phyloP scores from a whole-genome alignment of 2,888 invertebrate species.

The Drosophila differens region DNA sequence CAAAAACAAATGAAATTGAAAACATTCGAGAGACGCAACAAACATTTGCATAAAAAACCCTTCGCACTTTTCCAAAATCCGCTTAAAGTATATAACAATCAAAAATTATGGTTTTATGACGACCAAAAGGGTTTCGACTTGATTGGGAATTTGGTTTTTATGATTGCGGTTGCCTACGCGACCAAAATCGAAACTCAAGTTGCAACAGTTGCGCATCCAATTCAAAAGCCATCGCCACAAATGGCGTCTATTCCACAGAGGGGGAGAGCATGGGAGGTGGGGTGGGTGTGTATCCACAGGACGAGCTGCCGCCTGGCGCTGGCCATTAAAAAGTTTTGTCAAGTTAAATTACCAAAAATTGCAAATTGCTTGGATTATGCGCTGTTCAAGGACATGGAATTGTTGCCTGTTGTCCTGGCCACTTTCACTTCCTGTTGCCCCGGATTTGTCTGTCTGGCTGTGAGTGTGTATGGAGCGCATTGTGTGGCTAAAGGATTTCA shows the following conservation, averaged over 20 bases:
- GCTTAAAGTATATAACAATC: constrained; percentile 74
- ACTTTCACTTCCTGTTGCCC: constrained; percentile 74
- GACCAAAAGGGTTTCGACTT: constrained; percentile 41
- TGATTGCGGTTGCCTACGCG: constrained; percentile 9
- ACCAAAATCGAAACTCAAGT: constrained; percentile 32
- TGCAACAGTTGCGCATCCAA: constrained; percentile 76
- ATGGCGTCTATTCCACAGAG: constrained; percentile 45
- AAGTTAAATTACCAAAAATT: constrained; percentile 84
- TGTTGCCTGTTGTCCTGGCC: constrained; percentile 45
- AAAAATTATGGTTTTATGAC: constrained; percentile 71
- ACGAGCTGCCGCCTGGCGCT: constrained; percentile 44
- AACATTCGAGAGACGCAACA: constrained; percentile 27
- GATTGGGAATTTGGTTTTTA: constrained; percentile 17
- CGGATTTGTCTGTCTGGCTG: constrained; percentile 20
- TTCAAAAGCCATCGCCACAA: constrained; percentile 64
- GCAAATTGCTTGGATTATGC: constrained; percentile 83
- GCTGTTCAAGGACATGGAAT: constrained; percentile 65
- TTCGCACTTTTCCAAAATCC: constrained; percentile 39
- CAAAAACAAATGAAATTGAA: constrained; percentile 56
- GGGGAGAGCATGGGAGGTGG: not conserved
- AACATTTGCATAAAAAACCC: constrained; percentile 47
- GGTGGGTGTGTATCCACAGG: constrained; percentile 10
- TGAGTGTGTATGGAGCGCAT: constrained; percentile 35
- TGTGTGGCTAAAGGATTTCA: constrained; percentile 82
- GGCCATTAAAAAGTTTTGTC: constrained; percentile 80